Base-by-base conservation (phyloP, 2,113 vertebrate species). In the Lagenorhynchus albirostris region DNA sequence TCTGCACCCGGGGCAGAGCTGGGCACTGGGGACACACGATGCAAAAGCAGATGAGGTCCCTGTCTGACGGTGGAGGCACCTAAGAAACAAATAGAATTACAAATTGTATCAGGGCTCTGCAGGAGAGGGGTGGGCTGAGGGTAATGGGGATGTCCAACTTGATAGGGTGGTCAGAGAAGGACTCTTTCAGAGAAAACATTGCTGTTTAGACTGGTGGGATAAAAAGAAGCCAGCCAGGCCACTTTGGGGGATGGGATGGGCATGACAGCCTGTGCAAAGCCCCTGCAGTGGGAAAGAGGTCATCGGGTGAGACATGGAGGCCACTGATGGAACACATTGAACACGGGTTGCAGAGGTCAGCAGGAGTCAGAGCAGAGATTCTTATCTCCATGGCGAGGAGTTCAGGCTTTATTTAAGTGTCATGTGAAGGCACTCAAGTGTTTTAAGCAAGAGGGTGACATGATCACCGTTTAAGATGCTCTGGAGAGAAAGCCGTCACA, bases 61-160 rank as follows among this genome's bases (percentile, higher is more conserved):
- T 31, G 18, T 58, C 26, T 31, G 1, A 17, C 2, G 3, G 26
- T 31, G 18, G 85, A 55, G 50, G 25, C 67, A 1, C 26, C 58
- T 41, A 55, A 87, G n/a, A 26, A 55, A 36, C 65, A 53, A 50
- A 20, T 76, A 2, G 10, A 67, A 85, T 50, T 67, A 65, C 41
- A 67, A 47, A 6, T 36, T 85, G 33, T 26, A 68, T 53, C 63
- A 53, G n/a, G 25, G 67, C 50, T 71, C 50, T 21, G 36, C 73
- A 87, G 50, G n/a, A 33, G 60, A 47, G 0, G 10, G 50, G 26
- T 3, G 6, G 20, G 33, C 50, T 58, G 77, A 80, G 50, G 55
- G 33, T 23, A 36, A 25, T 0, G 0, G 77, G 50, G 6, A n/a
- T 88, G 20, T 20, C 26, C 13, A 29, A 6, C 33, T 38, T 0